Base-by-base conservation (phyloP, 2,113 vertebrate genomes). In the Acanthochromis polyacanthus region DNA sequence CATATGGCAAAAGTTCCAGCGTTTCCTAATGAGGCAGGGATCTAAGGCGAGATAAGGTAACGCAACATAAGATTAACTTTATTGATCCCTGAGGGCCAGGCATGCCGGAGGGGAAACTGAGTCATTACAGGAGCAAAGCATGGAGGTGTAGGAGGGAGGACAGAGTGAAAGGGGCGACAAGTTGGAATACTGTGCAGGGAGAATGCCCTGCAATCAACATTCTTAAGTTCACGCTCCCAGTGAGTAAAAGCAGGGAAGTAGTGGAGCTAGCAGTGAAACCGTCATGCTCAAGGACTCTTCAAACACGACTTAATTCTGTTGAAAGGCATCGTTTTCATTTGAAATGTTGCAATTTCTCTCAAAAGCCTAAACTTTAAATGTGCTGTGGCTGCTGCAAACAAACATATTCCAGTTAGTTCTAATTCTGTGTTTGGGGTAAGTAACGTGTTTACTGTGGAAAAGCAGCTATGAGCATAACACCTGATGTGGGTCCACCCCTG, bases 21-120 rank as follows among this genome's bases (percentile, higher is more conserved):
- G 8, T 73, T 53, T 85, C 71, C 83, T 84, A 89, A 91, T 80
- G 83, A 88, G 78, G 57, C 74, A 71, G 57, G 20, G 62, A 80
- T 90, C 56, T 83, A 85, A 62, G 75, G 80, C 52, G 45, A 78
- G 85, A 90, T 90, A 86, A 86, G 78, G 78, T 82, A 88, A 85
- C 65, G 82, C 69, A 83, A 91, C 84, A 84, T 81, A 78, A 84
- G 80, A 92, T 90, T n/a, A n/a, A n/a, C n/a, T n/a, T n/a, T n/a
- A n/a, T n/a, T n/a, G n/a, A n/a, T n/a, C n/a, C n/a, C n/a, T n/a
- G n/a, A n/a, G n/a, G n/a, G n/a, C n/a, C n/a, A n/a, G n/a, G n/a
- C n/a, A n/a, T n/a, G n/a, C n/a, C n/a, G n/a, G n/a, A n/a, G n/a
- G n/a, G n/a, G n/a, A n/a, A n/a, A n/a, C n/a, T n/a, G n/a, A n/a